These are phyloP conservation scores for Drosophila helvetica DNA, from an alignment of 2,888 invertebrate species.

Conservation along the genomic window DNA sequence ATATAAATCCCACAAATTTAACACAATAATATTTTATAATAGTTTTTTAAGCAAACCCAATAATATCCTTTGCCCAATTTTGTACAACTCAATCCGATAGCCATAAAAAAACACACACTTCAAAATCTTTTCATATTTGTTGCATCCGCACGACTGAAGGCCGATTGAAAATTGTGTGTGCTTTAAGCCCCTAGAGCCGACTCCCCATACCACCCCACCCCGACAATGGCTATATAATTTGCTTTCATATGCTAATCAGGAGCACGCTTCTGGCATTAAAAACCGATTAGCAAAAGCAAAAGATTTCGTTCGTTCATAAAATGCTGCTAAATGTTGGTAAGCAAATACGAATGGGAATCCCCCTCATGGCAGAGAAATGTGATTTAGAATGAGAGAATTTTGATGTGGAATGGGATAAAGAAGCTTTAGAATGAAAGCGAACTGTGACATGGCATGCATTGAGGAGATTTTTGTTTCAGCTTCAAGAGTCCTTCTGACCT, in stretches of 20 bases:
- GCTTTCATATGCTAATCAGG: conserved; percentile 73
- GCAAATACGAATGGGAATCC: conserved; percentile 56
- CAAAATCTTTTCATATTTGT: conserved; percentile 1
- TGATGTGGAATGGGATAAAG: background rate
- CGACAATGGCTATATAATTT: conserved; percentile 37
- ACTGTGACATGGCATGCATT: conserved; percentile 48
- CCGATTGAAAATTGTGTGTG: conserved; percentile 8
- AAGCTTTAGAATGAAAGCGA: conserved; percentile 12
- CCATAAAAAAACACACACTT: conserved; percentile 10
- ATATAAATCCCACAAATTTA: too few species aligned
- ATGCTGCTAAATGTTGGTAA: conserved; percentile 71
- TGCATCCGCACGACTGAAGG: conserved; percentile 13
- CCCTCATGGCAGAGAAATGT: background rate
- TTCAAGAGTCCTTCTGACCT: conserved; percentile 22
- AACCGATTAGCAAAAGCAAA: conserved; percentile 67
- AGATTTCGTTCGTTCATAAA: conserved; percentile 51
- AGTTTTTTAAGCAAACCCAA: background rate
- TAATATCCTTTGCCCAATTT: background rate
- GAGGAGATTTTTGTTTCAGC: conserved; percentile 26
- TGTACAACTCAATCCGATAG: conserved; percentile 7
- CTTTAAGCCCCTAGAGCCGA: background rate
- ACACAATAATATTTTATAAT: too few species aligned
- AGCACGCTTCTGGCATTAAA: conserved; percentile 77
- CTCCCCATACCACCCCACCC: background rate
- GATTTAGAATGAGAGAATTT: conserved; percentile 1